Evolutionary conservation across 1,140 invertebrate species (phyloP), one percentile per base, ranked within the genome.

Genomic region (Tetragonula clypearis): DNA sequence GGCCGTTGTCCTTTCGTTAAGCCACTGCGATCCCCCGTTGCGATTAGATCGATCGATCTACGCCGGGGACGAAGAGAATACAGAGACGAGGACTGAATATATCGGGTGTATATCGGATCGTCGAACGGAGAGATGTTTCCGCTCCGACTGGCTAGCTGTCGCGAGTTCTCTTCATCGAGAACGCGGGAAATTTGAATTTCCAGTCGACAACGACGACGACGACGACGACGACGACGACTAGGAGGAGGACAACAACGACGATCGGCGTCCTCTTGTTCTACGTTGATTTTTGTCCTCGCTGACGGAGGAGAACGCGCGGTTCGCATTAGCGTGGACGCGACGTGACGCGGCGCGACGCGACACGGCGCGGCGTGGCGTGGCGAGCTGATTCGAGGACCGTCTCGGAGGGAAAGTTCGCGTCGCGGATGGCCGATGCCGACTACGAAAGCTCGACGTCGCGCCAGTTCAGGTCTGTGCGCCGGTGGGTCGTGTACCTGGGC

Each of bases 401-500:
- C 87, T 66, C 86, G 69, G 82, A 79, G 77, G 80, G 86, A 88
- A 90, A 91, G 90, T 91, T 93, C 89, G 88, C 92, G 93, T 90
- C 92, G 91, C 93, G 93, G 93, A 88, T 93, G 94, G 92, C 93
- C 86, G 91, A 92, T 93, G 94, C 94, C 92, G 92, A 95, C 94
- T 95, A 93, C 93, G 93, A 93, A 94, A 90, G 93, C 92, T 91
- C 89, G 87, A 87, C 91, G 89, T 90, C 92, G 92, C 91, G 89
- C 86, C 91, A 90, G 90, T 93, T 92, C 88, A 91, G 86, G 88
- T 90, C 86, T 76, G 85, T 87, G 86, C 88, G 88, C 75, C 79
- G 82, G 82, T 85, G 77, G 89, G 88, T 85, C 88, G 90, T 79
- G 30, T 90, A 94, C 94, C 94, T 95, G 94, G 80, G 92, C 94